Conservation (phyloP, 1,140 invertebrate species). For the Pseudoatta argentina region DNA sequence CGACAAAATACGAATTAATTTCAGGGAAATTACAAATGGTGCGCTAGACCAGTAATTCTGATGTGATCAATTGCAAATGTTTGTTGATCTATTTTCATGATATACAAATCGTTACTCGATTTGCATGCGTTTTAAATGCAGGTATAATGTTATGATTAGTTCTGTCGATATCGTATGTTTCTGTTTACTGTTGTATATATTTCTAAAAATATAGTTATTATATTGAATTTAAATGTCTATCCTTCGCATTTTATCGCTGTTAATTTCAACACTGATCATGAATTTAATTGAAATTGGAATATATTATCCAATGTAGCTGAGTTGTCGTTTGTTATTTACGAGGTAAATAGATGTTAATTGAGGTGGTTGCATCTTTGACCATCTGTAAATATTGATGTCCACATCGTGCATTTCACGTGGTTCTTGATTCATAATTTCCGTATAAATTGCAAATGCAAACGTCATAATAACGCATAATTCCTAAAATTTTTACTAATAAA, state of each 20-base stretch:
- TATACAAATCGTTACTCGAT: slow-evolving; percentile 41
- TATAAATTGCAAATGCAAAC: neutral
- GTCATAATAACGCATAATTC: neutral
- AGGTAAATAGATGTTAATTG: neutral
- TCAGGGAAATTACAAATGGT: slow-evolving; percentile 26
- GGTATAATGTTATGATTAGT: slow-evolving; percentile 25
- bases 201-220: neutral
- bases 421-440: neutral
- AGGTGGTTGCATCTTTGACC: neutral
- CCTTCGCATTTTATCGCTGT: neutral
- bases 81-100: slow-evolving; percentile 38
- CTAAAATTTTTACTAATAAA: neutral
- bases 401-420: neutral
- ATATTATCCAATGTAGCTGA: neutral
- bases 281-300: neutral
- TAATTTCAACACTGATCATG: slow-evolving; percentile 8
- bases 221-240: neutral
- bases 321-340: neutral
- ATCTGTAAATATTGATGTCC: neutral
- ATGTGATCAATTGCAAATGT: slow-evolving; percentile 12
- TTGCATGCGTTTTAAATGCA: slow-evolving; percentile 24
- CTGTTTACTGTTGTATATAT: neutral
- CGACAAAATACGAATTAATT: slow-evolving; percentile 40
- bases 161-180: neutral
- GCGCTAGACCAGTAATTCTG: slow-evolving; percentile 16